Evolutionary conservation across 2,888 invertebrate genomes (phyloP), one percentile per base, ranked within the genome.

Genomic region (Callimorpha dominula): DNA sequence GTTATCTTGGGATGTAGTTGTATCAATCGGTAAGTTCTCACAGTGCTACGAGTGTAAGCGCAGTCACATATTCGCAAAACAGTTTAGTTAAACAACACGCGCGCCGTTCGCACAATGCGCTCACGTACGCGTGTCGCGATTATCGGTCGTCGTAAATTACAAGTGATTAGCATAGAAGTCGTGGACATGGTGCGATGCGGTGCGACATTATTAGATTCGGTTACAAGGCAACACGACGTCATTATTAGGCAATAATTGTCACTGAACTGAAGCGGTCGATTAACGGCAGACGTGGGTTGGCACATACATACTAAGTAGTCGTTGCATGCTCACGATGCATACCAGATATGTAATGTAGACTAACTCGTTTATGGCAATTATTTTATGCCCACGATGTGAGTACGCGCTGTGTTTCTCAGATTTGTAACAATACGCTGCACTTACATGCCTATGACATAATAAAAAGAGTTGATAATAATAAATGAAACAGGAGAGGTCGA

Each of bases 231-330:
- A 90, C 92, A 89, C 86, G 86, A 89, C 91, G 89, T 93, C 88
- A 91, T 92, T 94, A 94, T 94, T 93, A 93, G 92, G 90, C 91
- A 91, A 93, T 95, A 95, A 95, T 95, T 94, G 93, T 93, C 90
- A 85, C 87, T 87, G 86, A 91, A 91, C 88, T 92, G 93, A 92
- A 91, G 92, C 92, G 94, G 92, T 91, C 94, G 94, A 94, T 95
- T 94, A 95, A 95, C 94, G 95, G 95, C 92, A 89, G 90, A 86
- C 87, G 85, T 81, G 80, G 74, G 78, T 81, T 78, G 80, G 79
- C 88, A 83, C 84, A 85, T 87, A 89, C 92, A 92, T 92, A 92
- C 88, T 91, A 92, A 94, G 86, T 85, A 88, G 87, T 77, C 77
- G 78, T 77, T 79, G 83, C 89, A 83, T 80, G 86, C 80, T 81